Evolutionary conservation across 2,113 vertebrate genomes (phyloP), one percentile per base, ranked within the genome.

Genomic region (Grammomys dolichurus): DNA sequence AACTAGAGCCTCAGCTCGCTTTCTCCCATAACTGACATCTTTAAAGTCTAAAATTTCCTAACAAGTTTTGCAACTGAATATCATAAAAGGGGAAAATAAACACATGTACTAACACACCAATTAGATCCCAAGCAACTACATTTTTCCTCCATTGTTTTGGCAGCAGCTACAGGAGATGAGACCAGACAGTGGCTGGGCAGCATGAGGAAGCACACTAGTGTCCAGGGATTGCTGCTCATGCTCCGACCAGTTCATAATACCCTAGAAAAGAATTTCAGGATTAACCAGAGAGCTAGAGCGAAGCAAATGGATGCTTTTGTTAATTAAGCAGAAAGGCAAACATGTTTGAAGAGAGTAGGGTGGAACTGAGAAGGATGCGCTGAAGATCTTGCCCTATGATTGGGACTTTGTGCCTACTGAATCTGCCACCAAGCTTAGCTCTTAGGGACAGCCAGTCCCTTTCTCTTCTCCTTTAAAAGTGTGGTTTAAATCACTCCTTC

Each of bases 351-450:
- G 54, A 81, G 51, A 56, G 31, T 12, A 26, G 36, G 13, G 36
- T 6, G 0, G n/a, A 26, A 16, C 12, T 40, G 13, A 60, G 22
- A 28, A 7, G 80, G 14, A 26, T 1, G 0, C 0, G 7, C 51
- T 5, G 3, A 40, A 26, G 26, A n/a, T 16, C 36, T 40, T 6
- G 0, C 56, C 24, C 3, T 26, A 0, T 4, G 6, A 58, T 1
- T 58, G 36, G n/a, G 22, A 82, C 36, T 60, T 60, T 13, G 56
- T 60, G 56, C 56, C 54, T 60, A 9, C 11, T 16, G 80, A 26
- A 16, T 2, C 36, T 26, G 22, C 6, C 80, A 40, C 36, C 24
- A 7, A 24, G 22, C 16, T 60, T 40, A 14, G 36, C 14, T 60
- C 7, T 26, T 14, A 40, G 80, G 56, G 22, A 82, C 24, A 40